A percentile compares a stretch with the other conserved stretches of the same genome.
These are phyloP conservation scores for Astreopora myriophthalma DNA, from an alignment of 64 coral and sea anemone species.

Conservation along the genomic window DNA sequence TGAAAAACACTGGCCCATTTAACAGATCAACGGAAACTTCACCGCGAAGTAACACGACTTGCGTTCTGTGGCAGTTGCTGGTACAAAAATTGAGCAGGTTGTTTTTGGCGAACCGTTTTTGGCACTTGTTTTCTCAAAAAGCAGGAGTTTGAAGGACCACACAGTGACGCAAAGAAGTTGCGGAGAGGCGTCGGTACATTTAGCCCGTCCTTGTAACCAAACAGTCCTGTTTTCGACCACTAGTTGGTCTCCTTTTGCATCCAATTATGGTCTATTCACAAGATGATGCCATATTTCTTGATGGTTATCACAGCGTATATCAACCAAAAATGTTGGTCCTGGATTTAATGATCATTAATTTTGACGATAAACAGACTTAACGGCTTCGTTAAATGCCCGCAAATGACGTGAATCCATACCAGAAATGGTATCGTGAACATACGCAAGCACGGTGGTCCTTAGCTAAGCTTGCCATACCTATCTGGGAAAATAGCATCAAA, in stretches of 20 bases:
- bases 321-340: constrained; percentile 1
- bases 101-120: not conserved
- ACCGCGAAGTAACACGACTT: not conserved
- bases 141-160: not conserved
- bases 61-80: not conserved
- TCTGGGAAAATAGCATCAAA: not conserved
- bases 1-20: not conserved
- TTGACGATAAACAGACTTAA: constrained; percentile 50
- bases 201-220: not conserved
- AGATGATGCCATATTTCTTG: not conserved
- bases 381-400: not conserved
- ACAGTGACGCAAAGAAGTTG: not conserved
- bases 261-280: constrained; percentile 24
- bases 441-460: constrained; percentile 14
- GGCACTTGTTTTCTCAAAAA: not conserved
- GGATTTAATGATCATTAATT: constrained; percentile 49
- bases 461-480: not conserved
- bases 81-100: not conserved
- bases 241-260: not conserved
- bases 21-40: not conserved
- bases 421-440: not conserved
- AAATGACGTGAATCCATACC: constrained; percentile 18
- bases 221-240: not conserved
- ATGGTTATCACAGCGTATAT: constrained; percentile 32
- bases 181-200: not conserved